Conservation (phyloP, 2,888 invertebrate genomes). For the Thyatira batis region DNA sequence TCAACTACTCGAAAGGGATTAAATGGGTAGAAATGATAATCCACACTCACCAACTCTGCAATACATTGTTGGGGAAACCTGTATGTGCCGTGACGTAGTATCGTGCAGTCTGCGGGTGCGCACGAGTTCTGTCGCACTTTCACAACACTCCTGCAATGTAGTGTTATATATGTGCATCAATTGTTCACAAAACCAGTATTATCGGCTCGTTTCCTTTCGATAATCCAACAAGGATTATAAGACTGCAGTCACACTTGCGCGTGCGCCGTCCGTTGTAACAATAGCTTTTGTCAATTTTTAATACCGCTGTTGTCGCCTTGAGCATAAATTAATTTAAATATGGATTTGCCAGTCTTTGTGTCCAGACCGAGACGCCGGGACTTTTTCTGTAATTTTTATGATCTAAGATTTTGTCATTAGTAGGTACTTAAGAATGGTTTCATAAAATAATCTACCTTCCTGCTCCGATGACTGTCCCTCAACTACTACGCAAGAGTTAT, state of each 20-base stretch:
- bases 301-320: not conserved
- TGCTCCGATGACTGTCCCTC: too few species aligned
- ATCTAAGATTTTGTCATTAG: not conserved
- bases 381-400: not conserved
- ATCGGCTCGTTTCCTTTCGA: slow-evolving; percentile 52
- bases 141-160: slow-evolving; percentile 15
- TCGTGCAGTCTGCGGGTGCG: not conserved
- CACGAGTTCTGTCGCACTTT: slow-evolving; percentile 20
- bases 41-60: slow-evolving; percentile 45
- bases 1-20: not conserved
- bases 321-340: not conserved
- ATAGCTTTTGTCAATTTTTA: not conserved
- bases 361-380: not conserved
- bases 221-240: slow-evolving; percentile 49
- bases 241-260: slow-evolving; percentile 12
- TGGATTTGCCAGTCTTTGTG: not conserved
- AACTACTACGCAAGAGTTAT: too few species aligned
- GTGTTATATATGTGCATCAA: slow-evolving; percentile 45
- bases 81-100: not conserved
- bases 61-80: slow-evolving; percentile 29
- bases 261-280: not conserved
- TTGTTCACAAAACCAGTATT: slow-evolving; percentile 35
- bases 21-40: not conserved
- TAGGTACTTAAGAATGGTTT: too few species aligned
- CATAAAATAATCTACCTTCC: too few species aligned